Evolutionary conservation across 2,797 vertebrate genomes (phyloP).

Genomic region (Dendrocincla fuliginosa): DNA sequence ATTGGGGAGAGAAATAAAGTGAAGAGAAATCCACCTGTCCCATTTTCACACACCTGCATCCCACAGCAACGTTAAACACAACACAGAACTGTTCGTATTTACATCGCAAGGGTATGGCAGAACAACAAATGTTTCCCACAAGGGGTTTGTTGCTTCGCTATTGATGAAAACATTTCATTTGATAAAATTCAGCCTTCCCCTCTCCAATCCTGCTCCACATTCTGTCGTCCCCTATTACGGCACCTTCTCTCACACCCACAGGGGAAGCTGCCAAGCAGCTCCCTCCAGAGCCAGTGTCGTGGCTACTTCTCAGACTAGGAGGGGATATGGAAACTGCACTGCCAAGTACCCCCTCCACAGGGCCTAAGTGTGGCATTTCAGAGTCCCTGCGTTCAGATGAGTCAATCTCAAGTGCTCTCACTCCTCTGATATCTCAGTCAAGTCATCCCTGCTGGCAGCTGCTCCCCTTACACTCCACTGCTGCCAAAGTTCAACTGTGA

Average conservation of each 20-base stretch:
- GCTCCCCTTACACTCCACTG: not conserved
- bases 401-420: not conserved
- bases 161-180: conserved; percentile 50
- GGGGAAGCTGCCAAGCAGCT: conserved; percentile 40
- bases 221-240: conserved; percentile 29
- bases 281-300: not conserved
- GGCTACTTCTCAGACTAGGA: conserved; percentile 1
- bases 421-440: not conserved
- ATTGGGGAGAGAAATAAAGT: not conserved
- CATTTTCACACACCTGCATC: not conserved
- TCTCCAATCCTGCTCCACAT: not conserved
- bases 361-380: not conserved
- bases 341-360: not conserved
- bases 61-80: not conserved
- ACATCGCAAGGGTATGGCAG: not conserved
- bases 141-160: conserved; percentile 27
- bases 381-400: not conserved
- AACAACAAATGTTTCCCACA: not conserved
- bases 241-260: not conserved
- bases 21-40: not conserved
- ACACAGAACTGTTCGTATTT: not conserved
- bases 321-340: not conserved
- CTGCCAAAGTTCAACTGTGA: not conserved
- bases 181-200: conserved; percentile 24
- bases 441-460: not conserved